Evolutionary conservation across 2,113 vertebrate species (phyloP).

Genomic region (Gobius niger): DNA sequence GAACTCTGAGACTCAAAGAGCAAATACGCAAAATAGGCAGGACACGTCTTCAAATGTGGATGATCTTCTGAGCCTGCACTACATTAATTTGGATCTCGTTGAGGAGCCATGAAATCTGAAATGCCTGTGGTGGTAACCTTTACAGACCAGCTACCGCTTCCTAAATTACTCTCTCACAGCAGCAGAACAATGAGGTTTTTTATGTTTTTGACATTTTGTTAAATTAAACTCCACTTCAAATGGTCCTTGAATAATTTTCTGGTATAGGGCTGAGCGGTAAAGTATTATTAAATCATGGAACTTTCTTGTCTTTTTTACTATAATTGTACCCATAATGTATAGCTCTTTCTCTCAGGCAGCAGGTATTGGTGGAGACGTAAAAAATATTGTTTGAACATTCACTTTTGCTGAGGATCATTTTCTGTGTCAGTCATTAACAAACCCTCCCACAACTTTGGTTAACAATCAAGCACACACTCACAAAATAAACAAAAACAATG

Average conservation of each 20-base stretch:
- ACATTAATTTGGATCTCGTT: slow-evolving; percentile 51
- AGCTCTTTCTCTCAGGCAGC: background rate
- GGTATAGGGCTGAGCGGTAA: background rate
- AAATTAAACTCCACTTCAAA: slow-evolving; percentile 14
- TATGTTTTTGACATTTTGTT: slow-evolving; percentile 32
- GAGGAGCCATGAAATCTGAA: slow-evolving; percentile 40
- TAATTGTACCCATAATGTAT: background rate
- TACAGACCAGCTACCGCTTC: slow-evolving; percentile 57
- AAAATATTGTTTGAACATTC: background rate
- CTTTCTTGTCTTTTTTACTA: slow-evolving; percentile 2
- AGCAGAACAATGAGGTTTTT: slow-evolving; percentile 19
- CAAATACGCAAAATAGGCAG: no score
- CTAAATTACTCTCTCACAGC: slow-evolving; percentile 53
- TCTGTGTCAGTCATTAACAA: background rate
- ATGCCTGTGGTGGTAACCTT: slow-evolving; percentile 66
- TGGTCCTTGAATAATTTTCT: background rate
- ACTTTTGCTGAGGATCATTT: background rate
- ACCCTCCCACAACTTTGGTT: no score
- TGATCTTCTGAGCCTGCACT: slow-evolving; percentile 33
- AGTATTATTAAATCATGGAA: background rate
- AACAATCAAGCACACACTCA: no score
- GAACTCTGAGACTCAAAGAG: no score
- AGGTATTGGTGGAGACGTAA: background rate
- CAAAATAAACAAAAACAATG: no score
- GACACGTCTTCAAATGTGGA: slow-evolving; percentile 15